Percentiles rank a stretch among this genome's conserved stretches.
phyloP scores from a whole-genome alignment of 2,113 vertebrate genomes.

The Nannobrachium achirus region DNA sequence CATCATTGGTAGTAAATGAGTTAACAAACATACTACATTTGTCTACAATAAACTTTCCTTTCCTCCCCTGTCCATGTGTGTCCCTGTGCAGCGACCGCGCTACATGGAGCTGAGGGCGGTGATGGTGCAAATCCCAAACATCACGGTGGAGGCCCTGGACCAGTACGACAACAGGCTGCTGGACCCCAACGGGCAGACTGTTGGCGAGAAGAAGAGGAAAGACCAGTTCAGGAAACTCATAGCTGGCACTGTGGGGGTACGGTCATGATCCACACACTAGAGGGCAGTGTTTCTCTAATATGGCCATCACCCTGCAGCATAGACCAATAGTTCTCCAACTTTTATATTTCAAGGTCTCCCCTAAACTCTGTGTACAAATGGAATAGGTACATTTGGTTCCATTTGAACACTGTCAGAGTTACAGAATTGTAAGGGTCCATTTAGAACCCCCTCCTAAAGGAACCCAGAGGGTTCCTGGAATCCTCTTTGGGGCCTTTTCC shows the following conservation, averaged over 20 bases:
- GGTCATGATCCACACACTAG: conserved; percentile 50
- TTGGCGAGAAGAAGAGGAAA: conserved; percentile 90
- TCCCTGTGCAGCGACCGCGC: conserved; percentile 85
- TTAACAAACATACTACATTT: no score
- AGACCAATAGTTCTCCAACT: no score
- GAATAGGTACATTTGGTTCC: no score
- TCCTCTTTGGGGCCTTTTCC: no score
- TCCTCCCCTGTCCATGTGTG: not conserved
- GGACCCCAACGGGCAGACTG: conserved; percentile 84
- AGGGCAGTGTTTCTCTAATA: conserved; percentile 32
- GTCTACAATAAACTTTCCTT: no score
- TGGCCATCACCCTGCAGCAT: not conserved
- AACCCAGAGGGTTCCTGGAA: no score
- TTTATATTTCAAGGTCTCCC: no score
- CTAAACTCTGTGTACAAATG: no score
- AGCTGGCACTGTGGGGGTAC: conserved; percentile 92
- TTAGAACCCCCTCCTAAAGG: no score
- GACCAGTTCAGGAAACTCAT: conserved; percentile 96
- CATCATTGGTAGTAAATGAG: no score
- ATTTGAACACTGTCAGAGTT: no score
- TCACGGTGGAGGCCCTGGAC: conserved; percentile 87
- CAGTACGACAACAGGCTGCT: conserved; percentile 91
- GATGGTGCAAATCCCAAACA: conserved; percentile 93
- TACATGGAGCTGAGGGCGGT: conserved; percentile 87
- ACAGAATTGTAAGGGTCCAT: no score